Conservation (phyloP, 37 sponge, comb jelly and placozoan species). For the Dysidea cf. avara region DNA sequence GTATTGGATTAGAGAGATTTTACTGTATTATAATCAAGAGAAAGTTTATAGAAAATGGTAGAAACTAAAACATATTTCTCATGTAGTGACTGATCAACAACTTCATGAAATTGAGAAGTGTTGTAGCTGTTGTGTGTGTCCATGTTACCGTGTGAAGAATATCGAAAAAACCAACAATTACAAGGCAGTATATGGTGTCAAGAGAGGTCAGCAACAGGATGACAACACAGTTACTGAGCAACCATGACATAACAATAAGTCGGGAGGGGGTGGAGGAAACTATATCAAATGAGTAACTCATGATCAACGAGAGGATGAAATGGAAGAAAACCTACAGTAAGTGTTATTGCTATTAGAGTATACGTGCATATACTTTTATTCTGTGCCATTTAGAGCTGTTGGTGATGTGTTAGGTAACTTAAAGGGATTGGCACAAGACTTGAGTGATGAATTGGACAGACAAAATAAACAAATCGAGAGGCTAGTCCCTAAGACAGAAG, state of each 20-base stretch:
- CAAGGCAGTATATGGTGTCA: slow-evolving; percentile 80
- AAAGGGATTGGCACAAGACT: slow-evolving; percentile 88
- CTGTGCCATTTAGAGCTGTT: slow-evolving; percentile 41
- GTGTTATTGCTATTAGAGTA: no score
- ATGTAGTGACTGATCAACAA: slow-evolving; percentile 72
- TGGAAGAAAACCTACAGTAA: slow-evolving; percentile 94
- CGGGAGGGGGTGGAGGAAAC: slow-evolving; percentile 45
- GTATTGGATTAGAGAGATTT: no score
- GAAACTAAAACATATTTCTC: no score
- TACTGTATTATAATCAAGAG: no score
- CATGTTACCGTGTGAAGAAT: slow-evolving; percentile 44
- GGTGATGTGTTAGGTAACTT: slow-evolving; percentile 76
- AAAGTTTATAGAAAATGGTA: no score
- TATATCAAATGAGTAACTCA: slow-evolving; percentile 75
- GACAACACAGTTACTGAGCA: slow-evolving; percentile 53
- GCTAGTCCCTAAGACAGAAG: slow-evolving; percentile 75
- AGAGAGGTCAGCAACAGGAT: slow-evolving; percentile 37
- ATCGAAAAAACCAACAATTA: slow-evolving; percentile 57
- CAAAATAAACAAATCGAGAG: slow-evolving; percentile 90
- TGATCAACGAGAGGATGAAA: slow-evolving; percentile 91
- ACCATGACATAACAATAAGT: slow-evolving; percentile 8
- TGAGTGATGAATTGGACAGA: slow-evolving; percentile 91
- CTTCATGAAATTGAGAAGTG: slow-evolving; percentile 84
- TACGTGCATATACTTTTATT: no score
- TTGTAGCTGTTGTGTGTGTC: slow-evolving; percentile 77